Base-by-base conservation (phyloP, 2,888 invertebrate genomes). In the Dusona sp. region DNA sequence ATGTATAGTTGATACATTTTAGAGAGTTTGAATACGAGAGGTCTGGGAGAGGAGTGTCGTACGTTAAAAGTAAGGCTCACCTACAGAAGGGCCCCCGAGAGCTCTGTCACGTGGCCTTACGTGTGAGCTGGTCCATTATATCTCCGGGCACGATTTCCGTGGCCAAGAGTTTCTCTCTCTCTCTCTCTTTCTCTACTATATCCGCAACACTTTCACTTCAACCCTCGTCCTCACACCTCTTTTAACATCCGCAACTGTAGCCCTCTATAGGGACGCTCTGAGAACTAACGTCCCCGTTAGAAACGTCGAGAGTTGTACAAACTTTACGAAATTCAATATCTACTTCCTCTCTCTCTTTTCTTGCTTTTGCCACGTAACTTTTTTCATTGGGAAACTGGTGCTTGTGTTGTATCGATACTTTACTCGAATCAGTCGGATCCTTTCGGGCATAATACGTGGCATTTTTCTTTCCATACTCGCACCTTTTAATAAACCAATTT, bases 61-160 rank as follows among this genome's bases (percentile, higher is more conserved):
- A 57, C 38, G 57, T 45, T 67, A 48, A 73, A 57, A 64, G 22
- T 42, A 42, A 16, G 61, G 11, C 33, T 74, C 77, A 61, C 36
- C 54, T 42, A 70, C 48, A 54, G 22, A 83, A 73, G 36, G 70
- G 73, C 80, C 54, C 72, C 74, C 67, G 54, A 68, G 81, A 84
- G 61, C 61, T 29, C 61, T 61, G 85, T 79, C 75, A 79, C 79
- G 75, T 79, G 75, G 54, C 22, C 61, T 61, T 70, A 90, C 91
- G 89, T 88, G 85, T 89, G 90, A 90, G 91, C 88, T 88, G 86
- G 88, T 90, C 89, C 88, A 90, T 91, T 91, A 91, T 90, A 90
- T 90, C 90, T 87, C 88, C 86, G 86, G 89, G 90, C 89, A 90
- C 90, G 90, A 90, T 86, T 85, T 74, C 81, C 79, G 87, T 86